Evolutionary conservation across 2,888 invertebrate species (phyloP).

Genomic region (Tortrix viridana): DNA sequence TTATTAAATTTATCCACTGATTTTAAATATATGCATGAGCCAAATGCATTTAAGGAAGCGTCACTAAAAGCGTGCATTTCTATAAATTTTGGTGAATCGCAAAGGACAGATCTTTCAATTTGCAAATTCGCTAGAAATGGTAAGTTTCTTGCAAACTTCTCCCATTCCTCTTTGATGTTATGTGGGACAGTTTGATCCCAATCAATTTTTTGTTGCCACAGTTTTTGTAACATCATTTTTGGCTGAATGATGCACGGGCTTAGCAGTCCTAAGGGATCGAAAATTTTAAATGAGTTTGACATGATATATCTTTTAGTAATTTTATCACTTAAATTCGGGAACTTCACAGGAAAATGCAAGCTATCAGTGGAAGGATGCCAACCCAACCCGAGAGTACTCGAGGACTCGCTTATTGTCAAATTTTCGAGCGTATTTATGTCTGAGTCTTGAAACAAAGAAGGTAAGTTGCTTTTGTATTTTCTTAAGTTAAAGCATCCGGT

Average conservation of each 20-base stretch:
- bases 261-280: constrained; percentile 32
- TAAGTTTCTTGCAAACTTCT: constrained; percentile 37
- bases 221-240: constrained; percentile 41
- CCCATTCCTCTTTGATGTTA: constrained; percentile 41
- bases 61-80: constrained; percentile 49
- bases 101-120: constrained; percentile 42
- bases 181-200: constrained; percentile 45
- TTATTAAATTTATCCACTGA: constrained; percentile 32
- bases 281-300: constrained; percentile 39
- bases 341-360: constrained; percentile 40
- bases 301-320: constrained; percentile 41
- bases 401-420: constrained; percentile 42
- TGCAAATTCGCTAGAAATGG: constrained; percentile 33
- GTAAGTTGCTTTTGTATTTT: constrained; percentile 39
- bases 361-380: constrained; percentile 40
- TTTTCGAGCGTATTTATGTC: constrained; percentile 28
- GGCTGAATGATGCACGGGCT: constrained; percentile 29
- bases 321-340: constrained; percentile 4
- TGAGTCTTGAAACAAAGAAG: constrained; percentile 25
- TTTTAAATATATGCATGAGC: constrained; percentile 47
- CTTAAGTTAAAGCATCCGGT: constrained; percentile 38
- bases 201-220: constrained; percentile 41
- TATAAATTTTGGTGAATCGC: constrained; percentile 36
- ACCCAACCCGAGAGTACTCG: constrained; percentile 44
- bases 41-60: constrained; percentile 46